Evolutionary conservation across 2,113 vertebrate species (phyloP).

Genomic region (Caracal caracal): DNA sequence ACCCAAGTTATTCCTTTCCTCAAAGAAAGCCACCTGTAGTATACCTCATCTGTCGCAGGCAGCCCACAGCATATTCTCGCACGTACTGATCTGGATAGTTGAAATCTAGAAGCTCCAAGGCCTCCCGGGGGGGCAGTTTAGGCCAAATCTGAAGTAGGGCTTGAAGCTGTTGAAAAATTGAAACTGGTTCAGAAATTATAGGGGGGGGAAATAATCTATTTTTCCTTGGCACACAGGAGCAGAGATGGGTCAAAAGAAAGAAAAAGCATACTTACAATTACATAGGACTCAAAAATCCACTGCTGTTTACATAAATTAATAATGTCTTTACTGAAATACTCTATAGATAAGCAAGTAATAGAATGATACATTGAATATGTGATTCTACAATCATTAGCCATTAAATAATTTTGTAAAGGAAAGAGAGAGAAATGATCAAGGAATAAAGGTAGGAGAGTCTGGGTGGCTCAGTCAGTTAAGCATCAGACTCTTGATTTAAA

Average conservation of each 20-base stretch:
- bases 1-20: background rate
- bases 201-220: background rate
- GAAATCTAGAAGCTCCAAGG: constrained; percentile 97
- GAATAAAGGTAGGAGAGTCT: background rate
- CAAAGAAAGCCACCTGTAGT: background rate
- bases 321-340: background rate
- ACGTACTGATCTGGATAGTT: constrained; percentile 99
- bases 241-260: constrained; percentile 3
- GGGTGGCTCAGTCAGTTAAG: no score
- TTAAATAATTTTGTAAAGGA: background rate
- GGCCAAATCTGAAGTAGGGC: constrained; percentile 98
- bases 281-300: background rate
- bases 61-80: constrained; percentile 94
- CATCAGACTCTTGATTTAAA: no score
- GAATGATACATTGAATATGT: background rate
- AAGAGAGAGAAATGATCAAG: background rate
- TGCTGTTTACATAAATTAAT: background rate
- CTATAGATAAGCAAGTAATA: background rate
- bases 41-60: constrained; percentile 96
- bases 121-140: constrained; percentile 94
- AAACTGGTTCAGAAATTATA: constrained; percentile 59
- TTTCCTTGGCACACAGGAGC: background rate
- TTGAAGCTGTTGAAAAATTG: constrained; percentile 90
- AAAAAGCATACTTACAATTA: background rate
- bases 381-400: background rate